Evolutionary conservation across 2,888 invertebrate genomes (phyloP).

Genomic region (Troides oblongomaculatus): DNA sequence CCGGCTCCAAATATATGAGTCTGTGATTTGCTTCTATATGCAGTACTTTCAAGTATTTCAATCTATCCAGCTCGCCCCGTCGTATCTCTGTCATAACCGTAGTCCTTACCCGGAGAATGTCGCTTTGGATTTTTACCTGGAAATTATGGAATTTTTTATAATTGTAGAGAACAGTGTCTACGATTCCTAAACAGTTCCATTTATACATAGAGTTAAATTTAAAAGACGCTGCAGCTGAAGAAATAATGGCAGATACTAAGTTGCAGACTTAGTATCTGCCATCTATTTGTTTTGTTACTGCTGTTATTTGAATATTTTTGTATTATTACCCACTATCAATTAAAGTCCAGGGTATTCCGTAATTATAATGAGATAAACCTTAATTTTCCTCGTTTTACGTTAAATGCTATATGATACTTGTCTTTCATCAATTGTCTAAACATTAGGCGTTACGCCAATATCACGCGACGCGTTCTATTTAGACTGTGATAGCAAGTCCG

Average conservation of each 20-base stretch:
- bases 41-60: conserved; percentile 61
- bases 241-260: too few relatives aligned
- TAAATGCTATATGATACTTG: too few relatives aligned
- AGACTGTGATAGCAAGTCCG: conserved; percentile 13
- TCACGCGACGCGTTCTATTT: conserved; percentile 14
- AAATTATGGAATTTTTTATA: conserved; percentile 35
- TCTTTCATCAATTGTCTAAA: not conserved
- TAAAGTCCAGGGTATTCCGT: too few relatives aligned
- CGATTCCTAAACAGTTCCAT: too few relatives aligned
- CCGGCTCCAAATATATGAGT: conserved; percentile 69
- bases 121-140: conserved; percentile 59
- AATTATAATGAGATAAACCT: too few relatives aligned
- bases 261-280: too few relatives aligned
- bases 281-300: too few relatives aligned
- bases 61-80: conserved; percentile 62
- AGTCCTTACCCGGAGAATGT: conserved; percentile 69
- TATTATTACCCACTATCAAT: too few relatives aligned
- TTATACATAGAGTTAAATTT: too few relatives aligned
- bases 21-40: conserved; percentile 79
- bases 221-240: too few relatives aligned
- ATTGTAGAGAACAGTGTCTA: not conserved
- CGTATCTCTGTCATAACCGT: conserved; percentile 67
- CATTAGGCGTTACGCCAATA: not conserved
- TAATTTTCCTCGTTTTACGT: too few relatives aligned
- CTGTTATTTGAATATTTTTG: too few relatives aligned